phyloP scores from a whole-genome alignment of 2,888 invertebrate genomes.

The Morinoia aosen region DNA sequence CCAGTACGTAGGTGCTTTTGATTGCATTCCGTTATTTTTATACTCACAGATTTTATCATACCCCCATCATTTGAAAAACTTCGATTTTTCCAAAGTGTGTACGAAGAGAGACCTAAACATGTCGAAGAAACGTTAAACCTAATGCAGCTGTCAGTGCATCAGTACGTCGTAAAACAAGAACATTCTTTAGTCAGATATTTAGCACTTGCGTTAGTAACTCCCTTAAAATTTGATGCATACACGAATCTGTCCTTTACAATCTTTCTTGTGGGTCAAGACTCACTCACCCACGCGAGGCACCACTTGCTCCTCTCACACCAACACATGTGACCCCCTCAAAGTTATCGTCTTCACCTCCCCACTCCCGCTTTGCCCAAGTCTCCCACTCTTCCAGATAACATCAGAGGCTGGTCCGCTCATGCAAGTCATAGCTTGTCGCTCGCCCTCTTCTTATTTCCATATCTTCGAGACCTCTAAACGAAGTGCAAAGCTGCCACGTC shows the following conservation, averaged over 20 bases:
- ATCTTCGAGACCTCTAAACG: constrained; percentile 39
- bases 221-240: background rate
- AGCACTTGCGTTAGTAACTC: background rate
- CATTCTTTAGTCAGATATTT: background rate
- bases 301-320: background rate
- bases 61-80: too few relatives aligned
- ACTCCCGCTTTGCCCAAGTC: background rate
- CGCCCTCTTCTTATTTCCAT: constrained; percentile 48
- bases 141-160: too few relatives aligned
- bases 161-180: background rate
- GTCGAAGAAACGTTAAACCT: too few relatives aligned
- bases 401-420: constrained; percentile 26
- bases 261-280: background rate
- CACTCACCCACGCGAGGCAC: background rate
- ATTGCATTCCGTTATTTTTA: too few relatives aligned
- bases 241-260: too few relatives aligned
- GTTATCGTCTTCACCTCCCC: background rate
- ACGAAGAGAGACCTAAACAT: too few relatives aligned
- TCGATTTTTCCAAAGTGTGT: too few relatives aligned
- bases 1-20: too few relatives aligned
- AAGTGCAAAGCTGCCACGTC: constrained; percentile 45
- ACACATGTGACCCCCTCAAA: background rate
- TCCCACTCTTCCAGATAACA: background rate
- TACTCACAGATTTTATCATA: too few relatives aligned
- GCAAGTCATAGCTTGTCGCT: constrained; percentile 48